Percentiles rank a stretch among this genome's conserved stretches.
These are phyloP conservation scores for Garra rufa DNA, from an alignment of 2,113 vertebrate species.

Conservation along the genomic window DNA sequence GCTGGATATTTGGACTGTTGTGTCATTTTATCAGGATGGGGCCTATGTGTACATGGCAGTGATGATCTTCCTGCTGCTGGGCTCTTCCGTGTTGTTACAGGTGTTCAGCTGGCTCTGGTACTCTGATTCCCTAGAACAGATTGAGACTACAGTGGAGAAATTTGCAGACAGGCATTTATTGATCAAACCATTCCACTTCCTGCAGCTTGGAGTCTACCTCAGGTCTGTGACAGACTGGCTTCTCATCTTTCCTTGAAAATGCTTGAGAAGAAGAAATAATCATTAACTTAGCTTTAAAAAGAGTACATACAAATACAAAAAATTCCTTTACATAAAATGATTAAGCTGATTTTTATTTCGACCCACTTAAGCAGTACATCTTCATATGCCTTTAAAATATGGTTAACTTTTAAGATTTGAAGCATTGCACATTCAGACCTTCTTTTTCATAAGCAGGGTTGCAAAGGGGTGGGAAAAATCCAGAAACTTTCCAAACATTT, in stretches of 20 bases:
- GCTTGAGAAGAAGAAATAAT: not conserved
- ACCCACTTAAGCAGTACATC: too few relatives aligned
- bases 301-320: too few relatives aligned
- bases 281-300: too few relatives aligned
- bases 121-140: not conserved
- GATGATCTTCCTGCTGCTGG: constrained; percentile 64
- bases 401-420: too few relatives aligned
- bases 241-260: not conserved
- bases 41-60: constrained; percentile 53
- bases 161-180: not conserved
- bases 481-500: too few relatives aligned
- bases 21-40: constrained; percentile 61
- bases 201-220: constrained; percentile 77
- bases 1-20: constrained; percentile 52
- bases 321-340: too few relatives aligned
- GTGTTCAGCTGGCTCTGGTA: constrained; percentile 74
- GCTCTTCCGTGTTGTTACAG: constrained; percentile 66
- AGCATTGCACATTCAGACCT: too few relatives aligned
- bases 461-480: too few relatives aligned
- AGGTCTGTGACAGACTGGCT: constrained; percentile 62
- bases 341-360: too few relatives aligned
- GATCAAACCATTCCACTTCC: constrained; percentile 53
- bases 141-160: constrained; percentile 20
- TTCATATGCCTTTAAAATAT: too few relatives aligned
- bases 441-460: too few relatives aligned